phyloP scores from a whole-genome alignment of 2,113 vertebrate species.

The Typhlomys cinereus region DNA sequence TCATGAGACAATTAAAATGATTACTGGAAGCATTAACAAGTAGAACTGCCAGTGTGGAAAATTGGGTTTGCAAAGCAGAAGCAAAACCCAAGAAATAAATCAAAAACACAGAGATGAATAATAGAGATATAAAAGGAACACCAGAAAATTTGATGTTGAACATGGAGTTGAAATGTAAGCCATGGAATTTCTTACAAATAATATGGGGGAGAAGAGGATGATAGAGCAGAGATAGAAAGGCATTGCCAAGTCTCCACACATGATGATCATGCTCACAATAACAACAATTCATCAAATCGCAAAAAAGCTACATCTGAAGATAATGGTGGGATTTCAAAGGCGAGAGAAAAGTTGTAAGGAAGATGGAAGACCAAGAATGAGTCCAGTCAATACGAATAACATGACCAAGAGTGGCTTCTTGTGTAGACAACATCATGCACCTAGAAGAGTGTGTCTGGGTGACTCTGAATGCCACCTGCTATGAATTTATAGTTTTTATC shows the following conservation, averaged over 20 bases:
- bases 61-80: slow-evolving; percentile 52
- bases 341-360: slow-evolving; percentile 2
- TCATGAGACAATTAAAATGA: slow-evolving; percentile 57
- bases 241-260: slow-evolving; percentile 18
- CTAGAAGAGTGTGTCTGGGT: background rate
- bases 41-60: slow-evolving; percentile 59
- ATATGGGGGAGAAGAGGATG: slow-evolving; percentile 1
- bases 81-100: no score
- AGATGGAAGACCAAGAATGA: background rate
- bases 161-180: background rate
- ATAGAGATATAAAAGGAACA: slow-evolving; percentile 45
- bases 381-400: background rate
- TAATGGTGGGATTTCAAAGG: background rate
- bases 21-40: slow-evolving; percentile 53
- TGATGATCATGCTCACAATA: slow-evolving; percentile 16
- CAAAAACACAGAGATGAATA: slow-evolving; percentile 47
- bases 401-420: background rate
- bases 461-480: background rate
- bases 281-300: background rate
- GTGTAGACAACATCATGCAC: background rate
- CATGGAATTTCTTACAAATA: slow-evolving; percentile 21
- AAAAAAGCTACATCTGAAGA: slow-evolving; percentile 3
- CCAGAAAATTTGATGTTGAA: slow-evolving; percentile 48
- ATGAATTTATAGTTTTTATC: background rate
- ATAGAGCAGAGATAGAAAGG: slow-evolving; percentile 27